Conservation (phyloP, 1,140 invertebrate species). For the Drosophila busckii region DNA sequence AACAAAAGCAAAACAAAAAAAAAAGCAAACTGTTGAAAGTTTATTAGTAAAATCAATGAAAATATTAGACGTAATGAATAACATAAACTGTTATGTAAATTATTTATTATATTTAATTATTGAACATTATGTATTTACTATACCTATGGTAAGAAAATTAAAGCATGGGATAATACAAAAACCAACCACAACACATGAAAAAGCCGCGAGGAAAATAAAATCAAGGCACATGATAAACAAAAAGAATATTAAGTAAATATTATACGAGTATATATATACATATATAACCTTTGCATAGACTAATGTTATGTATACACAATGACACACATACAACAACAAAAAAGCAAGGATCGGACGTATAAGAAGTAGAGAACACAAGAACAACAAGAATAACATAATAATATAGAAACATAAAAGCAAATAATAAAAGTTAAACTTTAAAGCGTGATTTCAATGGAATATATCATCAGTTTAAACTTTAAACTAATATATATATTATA, state of each 20-base stretch:
- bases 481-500: constrained; percentile 39
- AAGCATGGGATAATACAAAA: too few relatives aligned
- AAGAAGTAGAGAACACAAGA: constrained; percentile 39
- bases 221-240: constrained; percentile 26
- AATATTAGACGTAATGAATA: constrained; percentile 40
- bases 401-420: constrained; percentile 63
- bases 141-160: constrained; percentile 68
- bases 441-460: constrained; percentile 76
- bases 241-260: constrained; percentile 45
- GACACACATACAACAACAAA: constrained; percentile 22
- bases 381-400: constrained; percentile 16
- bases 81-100: constrained; percentile 71
- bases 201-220: constrained; percentile 6
- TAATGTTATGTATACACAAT: constrained; percentile 64
- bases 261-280: constrained; percentile 37
- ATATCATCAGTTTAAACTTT: constrained; percentile 70
- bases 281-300: constrained; percentile 62
- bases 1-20: constrained; percentile 18
- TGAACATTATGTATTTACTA: constrained; percentile 49
- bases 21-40: constrained; percentile 41
- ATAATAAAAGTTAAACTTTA: constrained; percentile 77
- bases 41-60: constrained; percentile 45
- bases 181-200: constrained; percentile 48
- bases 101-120: constrained; percentile 69
- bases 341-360: constrained; percentile 32